A percentile compares a stretch with the other conserved stretches of the same genome.
Evolutionary conservation across 2,113 vertebrate genomes (phyloP).

Genomic region (Notechis scutatus): DNA sequence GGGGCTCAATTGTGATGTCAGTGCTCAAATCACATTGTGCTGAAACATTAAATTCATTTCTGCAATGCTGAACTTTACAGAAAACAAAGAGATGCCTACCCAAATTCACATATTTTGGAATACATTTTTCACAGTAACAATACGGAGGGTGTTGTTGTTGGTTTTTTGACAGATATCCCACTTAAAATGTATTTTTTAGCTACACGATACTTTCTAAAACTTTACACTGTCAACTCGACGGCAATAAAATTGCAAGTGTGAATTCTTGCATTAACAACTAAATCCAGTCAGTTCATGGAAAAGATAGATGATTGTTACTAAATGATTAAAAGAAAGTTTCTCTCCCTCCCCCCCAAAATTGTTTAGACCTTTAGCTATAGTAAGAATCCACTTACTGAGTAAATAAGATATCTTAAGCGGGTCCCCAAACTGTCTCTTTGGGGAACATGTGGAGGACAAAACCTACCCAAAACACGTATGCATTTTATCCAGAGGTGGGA

Average conservation of each 20-base stretch:
- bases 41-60: background rate
- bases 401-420: conserved; percentile 20
- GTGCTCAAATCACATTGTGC: background rate
- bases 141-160: background rate
- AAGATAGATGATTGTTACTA: background rate
- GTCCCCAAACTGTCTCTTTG: conserved; percentile 56
- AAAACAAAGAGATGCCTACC: background rate
- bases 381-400: conserved; percentile 26
- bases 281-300: background rate
- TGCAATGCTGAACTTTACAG: background rate
- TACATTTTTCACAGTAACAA: background rate
- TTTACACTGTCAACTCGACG: background rate
- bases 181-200: background rate
- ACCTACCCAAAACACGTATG: conserved; percentile 48
- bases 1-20: too few relatives aligned
- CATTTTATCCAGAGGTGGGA: conserved; percentile 14
- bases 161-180: background rate
- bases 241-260: background rate
- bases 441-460: conserved; percentile 18
- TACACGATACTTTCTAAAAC: background rate
- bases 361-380: conserved; percentile 28
- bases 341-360: background rate
- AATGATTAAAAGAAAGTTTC: background rate
- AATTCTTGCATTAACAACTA: background rate
- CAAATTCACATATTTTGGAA: background rate